A percentile compares a stretch with the other conserved stretches of the same genome.
phyloP scores from a whole-genome alignment of 2,797 vertebrate species.

The Adrianichthys oophorus region DNA sequence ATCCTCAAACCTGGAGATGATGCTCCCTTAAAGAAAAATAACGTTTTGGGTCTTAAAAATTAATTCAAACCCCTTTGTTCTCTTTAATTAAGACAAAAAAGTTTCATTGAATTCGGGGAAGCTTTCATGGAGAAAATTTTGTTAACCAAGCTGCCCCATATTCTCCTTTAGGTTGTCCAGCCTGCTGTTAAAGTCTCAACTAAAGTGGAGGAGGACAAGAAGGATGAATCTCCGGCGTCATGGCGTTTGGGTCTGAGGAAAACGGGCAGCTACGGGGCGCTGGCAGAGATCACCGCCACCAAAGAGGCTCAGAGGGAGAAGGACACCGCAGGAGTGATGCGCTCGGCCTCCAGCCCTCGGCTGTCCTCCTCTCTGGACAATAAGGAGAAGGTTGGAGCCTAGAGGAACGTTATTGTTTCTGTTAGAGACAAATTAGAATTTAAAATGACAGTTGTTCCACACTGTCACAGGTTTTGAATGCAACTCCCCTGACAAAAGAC shows the following conservation, averaged over 20 bases:
- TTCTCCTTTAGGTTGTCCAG: conserved; percentile 42
- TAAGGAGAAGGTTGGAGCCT: conserved; percentile 82
- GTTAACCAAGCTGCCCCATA: neutral
- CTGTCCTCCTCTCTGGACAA: conserved; percentile 95
- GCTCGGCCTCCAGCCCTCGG: conserved; percentile 96
- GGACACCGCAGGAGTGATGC: conserved; percentile 92
- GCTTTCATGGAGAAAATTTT: neutral
- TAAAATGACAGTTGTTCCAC: too few species aligned
- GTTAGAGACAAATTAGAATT: too few species aligned
- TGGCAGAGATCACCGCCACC: conserved; percentile 95
- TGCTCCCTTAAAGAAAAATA: conserved; percentile 8
- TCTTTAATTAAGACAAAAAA: conserved; percentile 29
- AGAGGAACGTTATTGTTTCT: neutral
- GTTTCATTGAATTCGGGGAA: neutral
- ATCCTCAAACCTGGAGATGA: neutral
- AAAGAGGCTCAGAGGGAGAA: conserved; percentile 97
- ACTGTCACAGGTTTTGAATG: too few species aligned
- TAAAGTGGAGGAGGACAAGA: conserved; percentile 91
- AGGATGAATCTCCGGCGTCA: conserved; percentile 95
- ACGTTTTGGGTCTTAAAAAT: conserved; percentile 10
- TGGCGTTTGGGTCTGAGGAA: conserved; percentile 95
- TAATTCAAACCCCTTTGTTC: conserved; percentile 24
- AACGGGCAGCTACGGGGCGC: conserved; percentile 95
- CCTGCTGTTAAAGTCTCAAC: conserved; percentile 84
- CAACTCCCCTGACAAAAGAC: too few species aligned